Evolutionary conservation across 1,140 invertebrate genomes (phyloP), one percentile per base, ranked within the genome.

Genomic region (Lasioglossum baleicum): DNA sequence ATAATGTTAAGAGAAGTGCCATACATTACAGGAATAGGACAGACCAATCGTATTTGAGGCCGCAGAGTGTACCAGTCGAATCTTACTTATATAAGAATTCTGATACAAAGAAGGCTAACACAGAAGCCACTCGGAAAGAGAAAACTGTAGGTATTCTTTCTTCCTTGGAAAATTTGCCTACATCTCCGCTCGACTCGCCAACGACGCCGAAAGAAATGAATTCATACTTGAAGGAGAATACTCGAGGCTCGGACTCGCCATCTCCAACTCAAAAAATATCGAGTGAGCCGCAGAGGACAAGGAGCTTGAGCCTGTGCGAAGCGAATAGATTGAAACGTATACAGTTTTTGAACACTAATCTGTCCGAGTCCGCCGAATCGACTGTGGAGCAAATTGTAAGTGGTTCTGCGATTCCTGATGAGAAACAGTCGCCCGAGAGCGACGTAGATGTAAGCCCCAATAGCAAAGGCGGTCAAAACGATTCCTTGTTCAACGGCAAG

Each of bases 301-400:
- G 20, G 20, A 74, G 7, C 20, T 56, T 82, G 4, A 74, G 66
- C 2, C 31, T 74, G 10, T 75, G 17, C 15, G 84, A 86, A 31
- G 61, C 26, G 0, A 86, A 83, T 65, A 78, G 81, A 61, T 40
- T 77, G 35, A 83, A 75, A 67, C 85, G 85, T 10, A 74, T 83
- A 4, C 76, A 66, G 66, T 86, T 86, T 17, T 44, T 86, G 3
- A 75, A 81, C 48, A 75, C 48, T 58, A 76, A 68, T 13, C 13
- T 81, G 7, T 80, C 78, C 2, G 80, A 82, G n/a, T 6, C 17
- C 7, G 42, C 6, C 6, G 15, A 20, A 53, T 20, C 10, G 15
- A 26, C 17, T 15, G 40, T 66, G 51, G 60, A 75, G 40, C 64
- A 22, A 0, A 11, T 0, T 60, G 26, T 8, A n/a, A 56, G 44